These are phyloP conservation scores for Holothuria scabra DNA, from an alignment of 53 echinoderm and acorn worm genomes.

Conservation along the genomic window DNA sequence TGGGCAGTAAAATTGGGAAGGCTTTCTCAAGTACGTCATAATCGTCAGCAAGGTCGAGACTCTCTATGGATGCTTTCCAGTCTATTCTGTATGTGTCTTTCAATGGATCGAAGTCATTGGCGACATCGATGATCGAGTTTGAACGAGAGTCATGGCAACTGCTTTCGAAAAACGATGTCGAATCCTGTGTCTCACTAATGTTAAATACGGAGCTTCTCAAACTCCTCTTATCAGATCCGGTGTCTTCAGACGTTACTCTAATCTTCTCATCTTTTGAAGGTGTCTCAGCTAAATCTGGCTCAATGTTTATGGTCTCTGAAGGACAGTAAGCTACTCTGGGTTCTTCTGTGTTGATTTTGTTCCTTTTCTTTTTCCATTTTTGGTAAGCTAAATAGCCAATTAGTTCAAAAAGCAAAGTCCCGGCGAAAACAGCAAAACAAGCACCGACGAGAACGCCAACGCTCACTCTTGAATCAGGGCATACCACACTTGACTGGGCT, in stretches of 20 bases:
- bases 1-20: slow-evolving; percentile 32
- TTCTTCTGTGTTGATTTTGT: not conserved
- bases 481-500: slow-evolving; percentile 50
- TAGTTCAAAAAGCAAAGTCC: slow-evolving; percentile 75
- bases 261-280: not conserved
- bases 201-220: slow-evolving; percentile 9
- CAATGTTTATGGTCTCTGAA: slow-evolving; percentile 20
- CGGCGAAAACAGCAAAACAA: slow-evolving; percentile 74
- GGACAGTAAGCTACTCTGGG: slow-evolving; percentile 12
- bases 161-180: slow-evolving; percentile 12
- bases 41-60: not conserved
- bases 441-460: slow-evolving; percentile 68
- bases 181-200: slow-evolving; percentile 3
- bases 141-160: not conserved
- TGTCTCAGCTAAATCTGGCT: not conserved
- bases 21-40: slow-evolving; percentile 44
- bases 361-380: slow-evolving; percentile 68
- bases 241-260: not conserved
- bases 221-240: not conserved
- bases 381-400: slow-evolving; percentile 73
- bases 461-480: slow-evolving; percentile 65
- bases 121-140: slow-evolving; percentile 27
- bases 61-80: slow-evolving; percentile 33
- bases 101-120: slow-evolving; percentile 18
- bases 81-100: slow-evolving; percentile 28